Evolutionary conservation across 2,888 invertebrate genomes (phyloP), one percentile per base, ranked within the genome.

Genomic region (Hyposoter dolosus): DNA sequence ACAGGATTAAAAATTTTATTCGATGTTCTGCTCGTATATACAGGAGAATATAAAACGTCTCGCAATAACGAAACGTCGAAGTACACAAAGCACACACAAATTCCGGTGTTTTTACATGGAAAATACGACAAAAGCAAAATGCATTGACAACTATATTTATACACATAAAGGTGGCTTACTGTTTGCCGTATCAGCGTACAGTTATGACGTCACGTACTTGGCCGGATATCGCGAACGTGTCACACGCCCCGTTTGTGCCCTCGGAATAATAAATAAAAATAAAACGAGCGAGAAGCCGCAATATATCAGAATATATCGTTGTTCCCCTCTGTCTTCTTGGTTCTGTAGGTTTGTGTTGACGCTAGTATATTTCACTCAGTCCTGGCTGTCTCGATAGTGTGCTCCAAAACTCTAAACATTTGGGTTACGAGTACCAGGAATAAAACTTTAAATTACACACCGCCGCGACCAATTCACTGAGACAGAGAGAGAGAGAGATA

Each of bases 151-250:
- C 47, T 45, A 19, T 69, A 80, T 40, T 78, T 72, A 74, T 69
- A 82, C 76, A 53, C 81, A 78, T 77, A 85, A 60, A 79, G 17
- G 35, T 56, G 40, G 65, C 40, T 65, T 72, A 72, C 60, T 50
- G 72, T 65, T 79, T 74, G 72, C 78, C 75, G 85, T 86, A 83
- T 88, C 86, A 76, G 71, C 83, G 82, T 68, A 82, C 89, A 89
- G 86, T 90, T 92, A 90, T 92, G 93, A 93, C 93, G 92, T 93
- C 93, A 93, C 93, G 93, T 93, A 93, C 92, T 87, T 88, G 89
- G 90, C 93, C 93, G 93, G 93, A 93, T 92, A 93, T 91, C 91
- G 91, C 88, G 90, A 90, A 93, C 93, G 93, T 93, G 93, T 91
- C 91, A 87, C 90, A 89, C 89, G 91, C 87, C 79, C 88, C 88